phyloP scores from a whole-genome alignment of 1,140 invertebrate species.

The Brachionus angularis region DNA sequence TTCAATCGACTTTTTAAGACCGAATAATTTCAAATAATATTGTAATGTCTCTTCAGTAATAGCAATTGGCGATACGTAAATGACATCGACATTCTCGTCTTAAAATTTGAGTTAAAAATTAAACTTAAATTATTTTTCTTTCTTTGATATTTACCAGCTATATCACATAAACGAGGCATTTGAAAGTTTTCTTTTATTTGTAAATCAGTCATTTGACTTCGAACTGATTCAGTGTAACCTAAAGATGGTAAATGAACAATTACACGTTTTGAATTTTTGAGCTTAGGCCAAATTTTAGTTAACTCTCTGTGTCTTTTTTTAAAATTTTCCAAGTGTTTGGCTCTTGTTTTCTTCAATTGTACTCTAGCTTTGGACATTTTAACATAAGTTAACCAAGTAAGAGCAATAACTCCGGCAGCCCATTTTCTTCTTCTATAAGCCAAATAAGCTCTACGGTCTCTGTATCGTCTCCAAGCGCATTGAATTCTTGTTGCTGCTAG shows the following conservation, averaged over 20 bases:
- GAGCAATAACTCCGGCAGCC: conserved; percentile 58
- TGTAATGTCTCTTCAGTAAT: conserved; percentile 57
- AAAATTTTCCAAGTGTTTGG: conserved; percentile 50
- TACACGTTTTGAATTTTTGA: conserved; percentile 51
- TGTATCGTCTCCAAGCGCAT: conserved; percentile 51
- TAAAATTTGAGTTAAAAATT: conserved; percentile 41
- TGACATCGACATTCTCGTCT: conserved; percentile 59
- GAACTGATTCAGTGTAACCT: conserved; percentile 51
- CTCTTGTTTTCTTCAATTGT: conserved; percentile 50
- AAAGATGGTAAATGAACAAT: conserved; percentile 57
- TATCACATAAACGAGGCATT: conserved; percentile 56
- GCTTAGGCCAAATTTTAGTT: conserved; percentile 51
- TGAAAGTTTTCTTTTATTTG: conserved; percentile 55
- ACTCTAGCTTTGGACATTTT: conserved; percentile 54
- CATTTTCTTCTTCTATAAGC: conserved; percentile 55
- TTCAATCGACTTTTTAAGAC: conserved; percentile 53
- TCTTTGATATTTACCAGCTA: conserved; percentile 46
- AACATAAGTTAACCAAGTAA: conserved; percentile 57
- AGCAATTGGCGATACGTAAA: conserved; percentile 56
- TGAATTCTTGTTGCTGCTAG: conserved; percentile 55
- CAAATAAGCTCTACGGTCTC: conserved; percentile 52
- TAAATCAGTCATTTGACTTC: conserved; percentile 53
- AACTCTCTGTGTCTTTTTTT: conserved; percentile 46
- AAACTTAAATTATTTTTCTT: neutral
- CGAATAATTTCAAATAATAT: conserved; percentile 57